Evolutionary conservation across 2,797 vertebrate species (phyloP).

Genomic region (Rhinella marina): DNA sequence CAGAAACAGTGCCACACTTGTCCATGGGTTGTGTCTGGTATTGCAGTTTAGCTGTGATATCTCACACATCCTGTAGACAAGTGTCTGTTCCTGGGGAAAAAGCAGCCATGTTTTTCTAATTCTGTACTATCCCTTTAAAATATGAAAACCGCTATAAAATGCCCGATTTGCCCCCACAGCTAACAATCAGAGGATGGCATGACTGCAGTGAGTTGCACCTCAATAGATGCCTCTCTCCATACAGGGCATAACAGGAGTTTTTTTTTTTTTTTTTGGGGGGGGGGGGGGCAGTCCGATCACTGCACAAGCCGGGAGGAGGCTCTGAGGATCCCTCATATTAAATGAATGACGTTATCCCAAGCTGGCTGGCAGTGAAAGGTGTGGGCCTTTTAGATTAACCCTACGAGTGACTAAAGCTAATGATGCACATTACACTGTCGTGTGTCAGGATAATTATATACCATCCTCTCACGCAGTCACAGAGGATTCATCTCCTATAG

Average conservation of each 20-base stretch:
- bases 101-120: too few species aligned
- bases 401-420: not conserved
- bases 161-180: too few species aligned
- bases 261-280: not conserved
- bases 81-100: too few species aligned
- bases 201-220: not conserved
- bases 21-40: too few species aligned
- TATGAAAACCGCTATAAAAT: too few species aligned
- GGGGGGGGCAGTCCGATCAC: not conserved
- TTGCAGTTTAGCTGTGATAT: too few species aligned
- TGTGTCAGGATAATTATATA: not conserved
- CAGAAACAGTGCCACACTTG: too few species aligned
- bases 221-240: not conserved
- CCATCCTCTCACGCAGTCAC: not conserved
- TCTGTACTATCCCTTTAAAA: too few species aligned
- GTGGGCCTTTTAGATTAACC: not conserved
- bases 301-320: not conserved
- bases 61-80: too few species aligned
- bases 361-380: not conserved
- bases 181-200: too few species aligned
- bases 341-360: not conserved
- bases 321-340: not conserved
- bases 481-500: not conserved
- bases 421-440: not conserved
- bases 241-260: not conserved